Conservation (phyloP, 2,113 vertebrate species). For the Gymnarchus niloticus region DNA sequence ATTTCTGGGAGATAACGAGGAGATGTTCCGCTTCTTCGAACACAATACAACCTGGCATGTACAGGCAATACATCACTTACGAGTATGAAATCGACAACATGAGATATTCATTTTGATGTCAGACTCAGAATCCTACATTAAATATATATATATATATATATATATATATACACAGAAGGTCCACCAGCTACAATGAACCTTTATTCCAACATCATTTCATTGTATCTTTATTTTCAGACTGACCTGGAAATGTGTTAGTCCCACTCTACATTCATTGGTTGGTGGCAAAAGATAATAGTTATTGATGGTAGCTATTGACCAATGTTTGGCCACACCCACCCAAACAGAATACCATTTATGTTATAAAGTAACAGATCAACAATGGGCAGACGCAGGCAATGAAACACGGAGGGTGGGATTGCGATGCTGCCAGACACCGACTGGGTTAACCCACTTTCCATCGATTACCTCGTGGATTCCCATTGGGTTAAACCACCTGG, state of each 20-base stretch:
- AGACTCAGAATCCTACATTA: background rate
- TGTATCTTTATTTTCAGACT: background rate
- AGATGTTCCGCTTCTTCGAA: background rate
- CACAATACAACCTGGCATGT: background rate
- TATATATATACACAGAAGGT: too few species aligned
- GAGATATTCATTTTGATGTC: background rate
- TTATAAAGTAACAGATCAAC: constrained; percentile 3
- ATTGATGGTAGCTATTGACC: background rate
- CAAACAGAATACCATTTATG: background rate
- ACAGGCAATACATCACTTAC: background rate
- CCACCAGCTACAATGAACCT: background rate
- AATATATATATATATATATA: background rate
- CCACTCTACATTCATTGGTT: background rate
- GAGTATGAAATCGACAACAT: background rate
- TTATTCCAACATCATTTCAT: background rate
- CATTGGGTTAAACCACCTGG: background rate
- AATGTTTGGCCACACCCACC: background rate
- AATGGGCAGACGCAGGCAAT: background rate
- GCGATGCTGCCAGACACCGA: background rate
- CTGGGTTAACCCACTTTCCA: background rate
- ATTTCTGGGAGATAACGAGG: background rate
- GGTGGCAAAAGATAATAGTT: background rate
- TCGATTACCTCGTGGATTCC: background rate
- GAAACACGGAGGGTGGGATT: background rate
- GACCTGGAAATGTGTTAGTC: background rate